Evolutionary conservation across 2,113 vertebrate genomes (phyloP).

Genomic region (Tachuris rubrigastra): DNA sequence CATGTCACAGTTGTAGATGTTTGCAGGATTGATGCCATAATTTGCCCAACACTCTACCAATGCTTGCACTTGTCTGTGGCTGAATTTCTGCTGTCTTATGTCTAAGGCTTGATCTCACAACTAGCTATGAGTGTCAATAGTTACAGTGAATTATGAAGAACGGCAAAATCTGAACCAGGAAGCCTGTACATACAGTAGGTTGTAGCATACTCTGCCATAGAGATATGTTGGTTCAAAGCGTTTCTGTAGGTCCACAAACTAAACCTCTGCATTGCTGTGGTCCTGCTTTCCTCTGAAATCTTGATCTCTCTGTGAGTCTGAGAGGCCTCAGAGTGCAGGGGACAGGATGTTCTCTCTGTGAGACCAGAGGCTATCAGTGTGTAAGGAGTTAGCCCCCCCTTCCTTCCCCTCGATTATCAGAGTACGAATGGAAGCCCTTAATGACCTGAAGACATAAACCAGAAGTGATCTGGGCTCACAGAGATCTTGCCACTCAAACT

Average conservation of each 20-base stretch:
- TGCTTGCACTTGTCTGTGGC: background rate
- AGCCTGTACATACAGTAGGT: background rate
- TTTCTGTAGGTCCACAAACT: background rate
- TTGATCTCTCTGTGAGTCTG: background rate
- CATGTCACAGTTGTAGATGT: background rate
- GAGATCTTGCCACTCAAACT: background rate
- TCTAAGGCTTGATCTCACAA: background rate
- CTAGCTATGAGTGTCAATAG: background rate
- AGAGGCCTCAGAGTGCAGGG: background rate
- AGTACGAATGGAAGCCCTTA: background rate
- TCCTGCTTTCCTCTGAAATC: background rate
- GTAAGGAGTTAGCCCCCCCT: no score
- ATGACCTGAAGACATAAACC: background rate
- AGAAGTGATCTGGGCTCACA: background rate
- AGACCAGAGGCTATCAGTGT: no score
- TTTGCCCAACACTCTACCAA: background rate
- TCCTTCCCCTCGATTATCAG: background rate
- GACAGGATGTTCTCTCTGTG: background rate
- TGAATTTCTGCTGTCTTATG: background rate
- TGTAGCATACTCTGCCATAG: background rate
- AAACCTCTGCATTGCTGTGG: background rate
- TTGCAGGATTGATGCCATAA: background rate
- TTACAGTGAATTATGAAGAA: background rate
- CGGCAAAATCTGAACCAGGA: background rate
- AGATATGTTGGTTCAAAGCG: background rate